Evolutionary conservation across 2,888 invertebrate species (phyloP), one percentile per base, ranked within the genome.

Genomic region (Drosophila recens): DNA sequence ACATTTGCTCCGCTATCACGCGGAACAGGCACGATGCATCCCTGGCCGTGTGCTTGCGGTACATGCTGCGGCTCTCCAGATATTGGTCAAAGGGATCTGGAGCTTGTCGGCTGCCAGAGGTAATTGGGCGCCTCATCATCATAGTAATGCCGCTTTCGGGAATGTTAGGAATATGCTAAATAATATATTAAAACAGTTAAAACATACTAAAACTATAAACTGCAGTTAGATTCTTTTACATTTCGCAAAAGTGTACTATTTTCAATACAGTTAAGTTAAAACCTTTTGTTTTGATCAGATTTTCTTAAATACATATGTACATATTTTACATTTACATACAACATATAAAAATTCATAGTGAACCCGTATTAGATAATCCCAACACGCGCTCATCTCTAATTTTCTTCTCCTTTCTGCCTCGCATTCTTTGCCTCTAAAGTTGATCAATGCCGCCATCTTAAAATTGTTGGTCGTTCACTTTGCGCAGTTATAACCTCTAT

Each of bases 1-100:
- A 95, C 81, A 93, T 94, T 93, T 97, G 97, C 93, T 98, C 98
- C 40, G 98, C 96, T 57, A 97, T 95, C 11, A 96, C 97, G 83
- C 98, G 95, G 93, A 98, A 98, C 52, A 98, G 93, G 90, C 97
- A 97, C 69, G 97, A 97, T 57, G 97, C 96, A 93, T 98, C 98
- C 89, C 96, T 95, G 59, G 98, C 97, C 17, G 96, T 96, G 89
- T 97, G 96, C 94, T 98, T 98, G 82, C 98, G 94, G 92, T 96
- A 97, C 90, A 96, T 95, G 43, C 96, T 96, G 91, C 96, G 94
- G 77, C 95, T 94, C 84, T 96, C 96, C 82, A 98, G 93, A 95
- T 96, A 97, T 86, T 95, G 95, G 91, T 97, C 97, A 42, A 86
- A 91, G 0, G 93, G 93, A 90, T 93, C 93, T 3, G 93, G 93